Evolutionary conservation across 2,888 invertebrate genomes (phyloP), one percentile per base, ranked within the genome.

Genomic region (Lagria hirta): DNA sequence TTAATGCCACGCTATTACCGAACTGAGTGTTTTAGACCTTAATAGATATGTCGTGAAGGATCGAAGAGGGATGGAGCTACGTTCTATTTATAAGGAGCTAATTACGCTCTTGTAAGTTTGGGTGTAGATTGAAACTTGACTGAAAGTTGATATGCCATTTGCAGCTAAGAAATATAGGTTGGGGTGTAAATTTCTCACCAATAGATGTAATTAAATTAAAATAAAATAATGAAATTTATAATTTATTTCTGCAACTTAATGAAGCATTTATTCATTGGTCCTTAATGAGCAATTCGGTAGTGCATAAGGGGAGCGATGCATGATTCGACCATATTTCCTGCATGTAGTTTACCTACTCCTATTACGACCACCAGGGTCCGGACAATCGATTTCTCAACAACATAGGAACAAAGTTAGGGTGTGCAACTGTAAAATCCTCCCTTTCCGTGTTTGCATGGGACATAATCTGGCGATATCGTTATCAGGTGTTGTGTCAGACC

Each of bases 401-500:
- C 28, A 27, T 34, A 8, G 16, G 33, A 16, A 20, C 18, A 22
- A 24, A 34, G 32, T 38, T 45, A 14, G 46, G 41, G 33, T 26
- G 34, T 43, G 38, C 34, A 32, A 43, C 48, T 48, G 24, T 52
- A 43, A 54, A 55, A 53, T 54, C 55, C 58, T 49, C 58, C 58
- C 56, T 55, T 56, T 55, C 43, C 51, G 51, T 58, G 56, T 58
- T 56, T 55, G 49, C 52, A 55, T 48, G 55, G 51, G 44, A 28
- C 43, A 50, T 51, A 55, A 55, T 51, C 52, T 51, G 49, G 42
- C 43, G 34, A 28, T 48, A 40, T 35, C 40, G 48, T 48, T 48
- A 48, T 48, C 47, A 37, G 42, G 30, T 42, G 42, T 47, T 47
- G 34, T 48, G 38, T 34, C 43, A 38, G 38, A 42, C 42, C 32